phyloP scores from a whole-genome alignment of 2,113 vertebrate species.

The Tretioscincus oriximinensis region DNA sequence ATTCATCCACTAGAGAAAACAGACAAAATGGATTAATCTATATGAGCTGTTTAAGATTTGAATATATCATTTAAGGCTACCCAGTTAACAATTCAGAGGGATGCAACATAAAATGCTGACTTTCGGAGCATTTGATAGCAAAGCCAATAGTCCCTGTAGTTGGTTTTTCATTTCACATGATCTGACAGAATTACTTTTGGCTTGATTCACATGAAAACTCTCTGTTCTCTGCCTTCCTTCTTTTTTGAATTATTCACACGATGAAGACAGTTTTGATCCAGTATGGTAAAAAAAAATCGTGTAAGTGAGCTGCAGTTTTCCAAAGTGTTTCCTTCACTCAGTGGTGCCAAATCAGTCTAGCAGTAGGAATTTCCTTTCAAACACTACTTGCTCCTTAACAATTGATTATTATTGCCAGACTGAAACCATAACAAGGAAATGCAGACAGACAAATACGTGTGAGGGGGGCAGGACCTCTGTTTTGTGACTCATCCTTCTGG shows the following conservation, averaged over 20 bases:
- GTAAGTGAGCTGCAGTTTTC: not conserved
- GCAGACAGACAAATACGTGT: constrained; percentile 33
- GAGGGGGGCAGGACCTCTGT: constrained; percentile 48
- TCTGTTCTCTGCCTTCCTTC: accelerated
- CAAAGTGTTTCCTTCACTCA: constrained; percentile 40
- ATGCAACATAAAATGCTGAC: not conserved
- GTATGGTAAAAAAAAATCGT: constrained; percentile 14
- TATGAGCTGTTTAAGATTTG: no score
- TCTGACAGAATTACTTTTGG: not conserved
- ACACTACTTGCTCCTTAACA: constrained; percentile 37
- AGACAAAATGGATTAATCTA: no score
- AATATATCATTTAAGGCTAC: not conserved
- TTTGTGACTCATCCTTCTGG: constrained; percentile 52
- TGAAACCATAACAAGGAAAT: constrained; percentile 52
- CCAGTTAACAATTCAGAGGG: not conserved
- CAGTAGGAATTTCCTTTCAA: constrained; percentile 40
- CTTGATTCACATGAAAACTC: not conserved
- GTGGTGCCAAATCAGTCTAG: constrained; percentile 20
- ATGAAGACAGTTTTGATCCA: constrained; percentile 4
- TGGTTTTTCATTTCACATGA: not conserved
- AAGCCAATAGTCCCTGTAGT: not conserved
- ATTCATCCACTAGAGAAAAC: no score
- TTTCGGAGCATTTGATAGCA: not conserved
- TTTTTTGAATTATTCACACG: not conserved
- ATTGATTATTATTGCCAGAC: constrained; percentile 24